Base-by-base conservation (phyloP, 2,888 invertebrate genomes). In the Cyclophora albipunctata region DNA sequence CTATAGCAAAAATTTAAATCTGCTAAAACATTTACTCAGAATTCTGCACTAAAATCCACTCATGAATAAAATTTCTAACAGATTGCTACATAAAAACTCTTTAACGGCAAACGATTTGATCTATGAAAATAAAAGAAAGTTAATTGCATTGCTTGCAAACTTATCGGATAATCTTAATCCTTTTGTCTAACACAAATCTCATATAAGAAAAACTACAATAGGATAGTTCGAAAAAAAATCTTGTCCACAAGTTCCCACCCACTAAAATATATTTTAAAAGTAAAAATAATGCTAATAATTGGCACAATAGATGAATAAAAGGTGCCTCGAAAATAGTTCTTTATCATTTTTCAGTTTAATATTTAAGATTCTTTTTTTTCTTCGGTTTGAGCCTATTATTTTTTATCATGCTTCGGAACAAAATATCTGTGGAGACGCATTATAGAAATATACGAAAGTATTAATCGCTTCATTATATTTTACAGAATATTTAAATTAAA, bases 271-370 rank as follows among this genome's bases (percentile, higher is more conserved):
- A 63, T 67, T 71, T 65, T 68, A 58, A 48, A 55, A 54, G 46
- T 37, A 54, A 69, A 74, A 78, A 73, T 63, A 67, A 64, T 63
- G 60, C 72, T 78, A 71, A 80, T 85, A 87, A 86, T 86, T 86
- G 85, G 84, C 86, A 87, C 84, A 87, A 86, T 83, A 82, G 75
- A 75, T 76, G 71, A 81, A 43, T 33, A 34, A 43, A 81, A 80
- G 73, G 72, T 70, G 65, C 71, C 64, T 64, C 68, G 71, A 69
- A 71, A 78, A 75, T 75, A 69, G 69, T 67, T 66, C 65, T 76
- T 81, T 80, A 80, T 81, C 75, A 47, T 76, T 83, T 81, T 83
- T 69, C 58, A 76, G 78, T 81, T 81, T 81, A 78, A 79, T 80
- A 81, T 80, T 84, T 81, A 79, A 75, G 70, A 71, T 64, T 61